Evolutionary conservation across 2,797 vertebrate genomes (phyloP), one percentile per base, ranked within the genome.

Genomic region (Odontamblyopus lacepedii): DNA sequence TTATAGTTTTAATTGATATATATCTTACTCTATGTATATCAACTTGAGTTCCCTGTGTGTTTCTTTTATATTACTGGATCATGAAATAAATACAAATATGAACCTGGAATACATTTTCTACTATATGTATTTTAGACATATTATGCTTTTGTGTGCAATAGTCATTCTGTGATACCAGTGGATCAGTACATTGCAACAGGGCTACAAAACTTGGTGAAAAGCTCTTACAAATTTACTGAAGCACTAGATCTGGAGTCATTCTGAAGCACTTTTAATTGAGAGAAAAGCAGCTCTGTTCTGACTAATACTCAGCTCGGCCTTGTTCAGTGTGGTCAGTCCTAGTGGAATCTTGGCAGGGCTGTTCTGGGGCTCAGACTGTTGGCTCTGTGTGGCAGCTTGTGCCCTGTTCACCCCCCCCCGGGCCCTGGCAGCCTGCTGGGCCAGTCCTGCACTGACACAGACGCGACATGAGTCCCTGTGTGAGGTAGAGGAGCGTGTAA

Each of bases 271-370:
- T 59, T 12, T 41, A 15, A 41, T 41, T 5, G 19, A 65, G 63
- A 65, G 62, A 38, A 67, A 67, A 35, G 50, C 29, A n/a, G 51
- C n/a, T 19, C 23, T 51, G n/a, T 19, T 64, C 61, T 13, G 0
- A 72, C 51, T 70, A 67, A 67, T 59, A 2, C 38, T 38, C 71
- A 53, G 66, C 53, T 18, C 66, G 19, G 50, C 23, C 59, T 63
- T n/a, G 73, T 74, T 74, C 73, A 59, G 64, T 64, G 85, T 57
- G 78, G 76, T 80, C 68, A n/a, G 7, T 63, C 73, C 67, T 72
- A 63, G 75, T 79, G 83, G 84, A 91, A 83, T 87, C 78, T 90
- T 88, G 87, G 89, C 83, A 78, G 78, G 0, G 26, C 61, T 66
- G 55, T 63, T 60, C 0, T 56, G n/a, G 19, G 77, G 74, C 62